Evolutionary conservation across 1,140 invertebrate genomes (phyloP).

Genomic region (Drosophila carrolli): DNA sequence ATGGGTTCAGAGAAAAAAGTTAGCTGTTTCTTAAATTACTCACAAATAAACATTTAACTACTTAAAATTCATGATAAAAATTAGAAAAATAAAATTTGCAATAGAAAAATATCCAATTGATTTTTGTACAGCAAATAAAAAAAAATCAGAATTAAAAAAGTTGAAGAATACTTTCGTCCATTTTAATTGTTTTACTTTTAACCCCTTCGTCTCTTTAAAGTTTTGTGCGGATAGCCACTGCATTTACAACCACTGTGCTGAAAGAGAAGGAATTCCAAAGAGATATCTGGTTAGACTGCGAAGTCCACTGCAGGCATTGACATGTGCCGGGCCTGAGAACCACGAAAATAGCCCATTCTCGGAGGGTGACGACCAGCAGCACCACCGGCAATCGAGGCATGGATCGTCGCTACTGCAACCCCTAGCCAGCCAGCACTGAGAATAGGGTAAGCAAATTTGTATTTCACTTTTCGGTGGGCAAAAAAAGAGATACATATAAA

Average conservation of each 20-base stretch:
- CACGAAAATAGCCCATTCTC: constrained; percentile 37
- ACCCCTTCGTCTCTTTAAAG: no score
- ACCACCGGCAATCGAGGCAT: constrained; percentile 29
- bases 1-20: no score
- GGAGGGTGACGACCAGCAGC: constrained; percentile 57
- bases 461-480: constrained; percentile 38
- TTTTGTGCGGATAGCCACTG: neutral
- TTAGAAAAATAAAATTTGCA: no score
- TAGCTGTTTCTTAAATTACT: no score
- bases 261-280: constrained; percentile 28
- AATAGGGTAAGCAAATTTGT: constrained; percentile 59
- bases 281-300: constrained; percentile 17
- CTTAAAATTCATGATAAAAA: no score
- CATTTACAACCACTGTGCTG: constrained; percentile 43
- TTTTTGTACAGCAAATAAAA: no score
- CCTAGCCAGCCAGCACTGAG: constrained; percentile 39
- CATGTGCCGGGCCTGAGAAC: constrained; percentile 61
- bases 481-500: constrained; percentile 17
- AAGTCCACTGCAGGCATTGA: constrained; percentile 64
- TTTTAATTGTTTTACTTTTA: neutral
- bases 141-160: no score
- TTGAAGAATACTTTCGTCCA: neutral
- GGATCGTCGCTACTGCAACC: constrained; percentile 54
- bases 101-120: no score
- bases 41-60: no score